Conservation (phyloP, 2,888 invertebrate species). For the Orthosia gracilis region DNA sequence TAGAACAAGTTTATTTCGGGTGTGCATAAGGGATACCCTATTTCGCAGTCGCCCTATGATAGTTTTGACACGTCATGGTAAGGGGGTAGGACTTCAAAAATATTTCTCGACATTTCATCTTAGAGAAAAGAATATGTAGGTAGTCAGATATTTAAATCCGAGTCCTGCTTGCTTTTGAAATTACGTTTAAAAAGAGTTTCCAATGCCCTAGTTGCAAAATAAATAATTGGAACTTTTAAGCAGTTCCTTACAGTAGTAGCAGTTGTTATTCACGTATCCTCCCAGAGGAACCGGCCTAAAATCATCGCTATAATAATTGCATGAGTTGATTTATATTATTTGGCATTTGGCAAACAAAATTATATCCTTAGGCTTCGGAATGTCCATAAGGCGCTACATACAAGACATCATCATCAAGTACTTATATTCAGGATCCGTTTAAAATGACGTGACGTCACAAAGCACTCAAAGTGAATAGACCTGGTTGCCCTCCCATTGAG, state of each 20-base stretch:
- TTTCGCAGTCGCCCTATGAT: too few relatives aligned
- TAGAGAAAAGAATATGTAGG: too few relatives aligned
- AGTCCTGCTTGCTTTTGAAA: neutral
- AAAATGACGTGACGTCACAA: neutral
- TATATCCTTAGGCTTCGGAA: neutral
- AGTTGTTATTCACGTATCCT: too few relatives aligned
- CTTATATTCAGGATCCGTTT: neutral
- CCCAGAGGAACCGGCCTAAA: too few relatives aligned
- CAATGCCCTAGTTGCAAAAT: neutral
- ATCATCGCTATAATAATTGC: too few relatives aligned
- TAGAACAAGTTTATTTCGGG: too few relatives aligned
- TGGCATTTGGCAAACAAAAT: neutral
- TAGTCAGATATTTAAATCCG: neutral
- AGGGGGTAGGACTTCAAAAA: too few relatives aligned
- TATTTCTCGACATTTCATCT: too few relatives aligned
- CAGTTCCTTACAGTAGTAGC: too few relatives aligned
- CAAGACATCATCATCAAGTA: neutral
- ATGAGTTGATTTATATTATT: too few relatives aligned
- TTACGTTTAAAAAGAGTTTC: neutral
- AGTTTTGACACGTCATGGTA: too few relatives aligned
- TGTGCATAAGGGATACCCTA: too few relatives aligned
- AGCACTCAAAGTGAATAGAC: conserved; percentile 23
- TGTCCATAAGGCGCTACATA: neutral
- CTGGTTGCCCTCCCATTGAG: conserved; percentile 31
- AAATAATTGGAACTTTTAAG: neutral